Percentiles rank a stretch among this genome's conserved stretches.
Evolutionary conservation across 2,888 invertebrate species (phyloP).

Genomic region (Tenthredo amoena): DNA sequence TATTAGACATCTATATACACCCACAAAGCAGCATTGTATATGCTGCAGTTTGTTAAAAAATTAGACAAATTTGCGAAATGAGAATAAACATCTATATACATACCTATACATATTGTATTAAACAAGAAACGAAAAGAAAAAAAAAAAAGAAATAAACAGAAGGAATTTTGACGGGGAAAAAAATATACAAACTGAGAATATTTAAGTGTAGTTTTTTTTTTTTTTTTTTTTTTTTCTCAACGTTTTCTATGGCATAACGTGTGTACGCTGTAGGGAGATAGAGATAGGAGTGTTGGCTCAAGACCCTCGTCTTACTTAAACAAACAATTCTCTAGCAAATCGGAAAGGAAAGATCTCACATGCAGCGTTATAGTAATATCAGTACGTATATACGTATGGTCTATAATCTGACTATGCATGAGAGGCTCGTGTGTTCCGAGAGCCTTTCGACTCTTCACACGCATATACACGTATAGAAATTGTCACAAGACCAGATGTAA

Average conservation of each 20-base stretch:
- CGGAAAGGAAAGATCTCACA: conserved; percentile 22
- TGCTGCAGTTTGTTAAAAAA: not conserved
- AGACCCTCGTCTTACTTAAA: conserved; percentile 35
- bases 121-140: not conserved
- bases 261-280: not conserved
- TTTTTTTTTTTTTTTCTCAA: not conserved
- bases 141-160: not conserved
- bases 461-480: conserved; percentile 5
- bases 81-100: not conserved
- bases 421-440: not conserved
- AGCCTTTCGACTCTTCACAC: not conserved
- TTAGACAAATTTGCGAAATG: not conserved
- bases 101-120: not conserved
- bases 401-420: not conserved
- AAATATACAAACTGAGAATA: not conserved
- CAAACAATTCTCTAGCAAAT: conserved; percentile 43
- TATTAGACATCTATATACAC: not conserved
- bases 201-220: not conserved
- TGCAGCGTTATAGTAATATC: not conserved
- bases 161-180: not conserved
- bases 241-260: not conserved
- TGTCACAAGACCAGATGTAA: conserved; percentile 20
- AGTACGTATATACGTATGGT: not conserved
- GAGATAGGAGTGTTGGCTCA: conserved; percentile 42
- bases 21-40: not conserved